Conservation (phyloP, 2,113 vertebrate genomes). For the Mustela nigripes region DNA sequence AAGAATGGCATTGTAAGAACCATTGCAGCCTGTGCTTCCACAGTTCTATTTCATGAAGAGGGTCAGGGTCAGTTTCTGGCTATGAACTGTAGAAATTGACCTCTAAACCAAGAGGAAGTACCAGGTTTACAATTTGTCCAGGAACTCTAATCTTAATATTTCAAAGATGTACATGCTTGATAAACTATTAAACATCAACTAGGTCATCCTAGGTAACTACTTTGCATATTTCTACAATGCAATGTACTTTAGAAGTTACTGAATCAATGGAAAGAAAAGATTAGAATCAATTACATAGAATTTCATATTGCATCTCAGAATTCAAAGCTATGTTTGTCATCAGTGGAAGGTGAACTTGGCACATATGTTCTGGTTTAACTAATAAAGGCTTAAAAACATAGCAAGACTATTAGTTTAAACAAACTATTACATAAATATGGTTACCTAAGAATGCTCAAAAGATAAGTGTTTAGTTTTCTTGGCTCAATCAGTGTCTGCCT, state of each 20-base stretch:
- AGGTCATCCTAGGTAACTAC: not conserved
- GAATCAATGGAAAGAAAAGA: conserved; percentile 58
- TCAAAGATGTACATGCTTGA: conserved; percentile 54
- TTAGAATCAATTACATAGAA: conserved; percentile 25
- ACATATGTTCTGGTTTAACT: not conserved
- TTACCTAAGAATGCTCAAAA: not conserved
- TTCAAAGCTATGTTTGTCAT: not conserved
- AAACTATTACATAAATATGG: not conserved
- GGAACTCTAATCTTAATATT: conserved; percentile 53
- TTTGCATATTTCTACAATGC: conserved; percentile 16
- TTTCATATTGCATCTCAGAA: not conserved
- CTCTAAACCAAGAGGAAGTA: conserved; percentile 42
- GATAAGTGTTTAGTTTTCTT: not conserved
- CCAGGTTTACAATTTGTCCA: conserved; percentile 31
- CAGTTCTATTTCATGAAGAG: not conserved
- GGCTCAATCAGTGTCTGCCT: conserved; percentile 22
- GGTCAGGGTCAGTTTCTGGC: conserved; percentile 12
- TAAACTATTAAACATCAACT: conserved; percentile 55
- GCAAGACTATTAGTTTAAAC: not conserved
- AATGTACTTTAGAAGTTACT: conserved; percentile 1
- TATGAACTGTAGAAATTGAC: not conserved
- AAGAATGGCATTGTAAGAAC: not conserved
- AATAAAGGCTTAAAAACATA: conserved; percentile 33
- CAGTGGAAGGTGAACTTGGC: not conserved
- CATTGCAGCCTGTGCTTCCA: not conserved